These are phyloP conservation scores for Decapterus maruadsi DNA, from an alignment of 2,797 vertebrate species.

Conservation along the genomic window DNA sequence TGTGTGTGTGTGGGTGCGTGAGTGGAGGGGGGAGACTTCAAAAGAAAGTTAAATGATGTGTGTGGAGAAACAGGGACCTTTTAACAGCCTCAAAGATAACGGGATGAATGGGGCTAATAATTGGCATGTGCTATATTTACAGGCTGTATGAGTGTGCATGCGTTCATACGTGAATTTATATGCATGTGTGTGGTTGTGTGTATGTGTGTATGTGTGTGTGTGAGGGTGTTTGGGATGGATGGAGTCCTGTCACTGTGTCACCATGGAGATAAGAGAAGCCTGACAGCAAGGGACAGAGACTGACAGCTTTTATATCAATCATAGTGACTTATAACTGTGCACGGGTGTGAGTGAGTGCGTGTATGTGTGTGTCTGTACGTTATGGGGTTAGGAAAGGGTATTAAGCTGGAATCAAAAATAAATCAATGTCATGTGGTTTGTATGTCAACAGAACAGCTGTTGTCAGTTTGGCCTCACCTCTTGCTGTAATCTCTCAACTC, in stretches of 20 bases:
- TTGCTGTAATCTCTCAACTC: constrained; percentile 76
- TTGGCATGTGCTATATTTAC: constrained; percentile 32
- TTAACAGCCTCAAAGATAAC: constrained; percentile 46
- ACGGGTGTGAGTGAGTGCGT: constrained; percentile 30
- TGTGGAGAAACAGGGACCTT: constrained; percentile 36
- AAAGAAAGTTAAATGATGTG: constrained; percentile 70
- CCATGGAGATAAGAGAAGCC: constrained; percentile 82
- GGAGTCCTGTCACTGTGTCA: constrained; percentile 78
- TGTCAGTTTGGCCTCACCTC: constrained; percentile 78
- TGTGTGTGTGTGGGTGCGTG: neutral
- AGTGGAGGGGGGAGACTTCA: constrained; percentile 33
- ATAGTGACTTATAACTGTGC: constrained; percentile 72
- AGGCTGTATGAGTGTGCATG: constrained; percentile 11
- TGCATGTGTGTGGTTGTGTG: constrained; percentile 8
- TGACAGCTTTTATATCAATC: constrained; percentile 85
- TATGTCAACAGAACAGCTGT: constrained; percentile 80
- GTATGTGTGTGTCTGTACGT: constrained; percentile 45
- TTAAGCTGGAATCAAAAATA: constrained; percentile 78
- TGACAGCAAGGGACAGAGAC: constrained; percentile 74
- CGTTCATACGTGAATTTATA: constrained; percentile 18
- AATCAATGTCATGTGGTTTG: constrained; percentile 79
- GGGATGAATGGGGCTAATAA: constrained; percentile 37
- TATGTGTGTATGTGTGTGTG: constrained; percentile 24
- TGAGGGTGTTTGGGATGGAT: constrained; percentile 67
- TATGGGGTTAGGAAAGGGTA: constrained; percentile 68